These are phyloP conservation scores for Augiades crinisus DNA, from an alignment of 2,888 invertebrate species.

Conservation along the genomic window DNA sequence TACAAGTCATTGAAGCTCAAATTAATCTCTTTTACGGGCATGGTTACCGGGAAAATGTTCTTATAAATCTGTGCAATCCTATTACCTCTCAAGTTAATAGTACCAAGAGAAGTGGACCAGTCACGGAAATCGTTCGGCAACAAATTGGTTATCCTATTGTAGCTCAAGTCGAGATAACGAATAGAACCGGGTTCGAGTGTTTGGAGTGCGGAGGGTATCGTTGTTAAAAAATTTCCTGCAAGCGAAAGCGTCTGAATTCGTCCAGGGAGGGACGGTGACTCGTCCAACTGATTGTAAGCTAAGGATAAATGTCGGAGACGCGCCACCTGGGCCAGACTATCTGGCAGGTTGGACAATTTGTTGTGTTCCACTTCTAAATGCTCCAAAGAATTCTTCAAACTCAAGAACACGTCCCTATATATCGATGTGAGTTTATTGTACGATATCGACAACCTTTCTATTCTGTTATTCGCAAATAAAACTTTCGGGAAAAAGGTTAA, in stretches of 20 bases:
- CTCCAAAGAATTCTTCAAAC: constrained; percentile 87
- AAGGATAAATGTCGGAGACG: constrained; percentile 90
- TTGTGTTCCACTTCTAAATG: constrained; percentile 93
- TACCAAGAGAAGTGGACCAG: constrained; percentile 91
- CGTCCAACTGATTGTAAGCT: constrained; percentile 86
- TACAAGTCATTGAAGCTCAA: constrained; percentile 95
- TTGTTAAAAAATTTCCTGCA: constrained; percentile 89
- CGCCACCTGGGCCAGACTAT: constrained; percentile 84
- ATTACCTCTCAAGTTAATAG: constrained; percentile 91
- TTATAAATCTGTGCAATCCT: constrained; percentile 87
- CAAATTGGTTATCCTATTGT: constrained; percentile 91
- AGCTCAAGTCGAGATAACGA: constrained; percentile 92
- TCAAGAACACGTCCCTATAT: constrained; percentile 86
- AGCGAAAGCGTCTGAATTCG: constrained; percentile 89
- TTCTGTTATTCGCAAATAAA: constrained; percentile 86
- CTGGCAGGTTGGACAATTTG: constrained; percentile 85
- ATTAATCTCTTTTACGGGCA: constrained; percentile 92
- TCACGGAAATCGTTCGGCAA: constrained; percentile 87
- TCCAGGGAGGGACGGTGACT: constrained; percentile 83
- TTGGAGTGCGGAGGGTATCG: constrained; percentile 86
- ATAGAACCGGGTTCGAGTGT: constrained; percentile 87
- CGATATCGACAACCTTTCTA: constrained; percentile 89
- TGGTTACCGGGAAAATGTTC: constrained; percentile 87
- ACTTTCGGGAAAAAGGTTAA: constrained; percentile 84
- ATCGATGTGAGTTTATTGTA: constrained; percentile 87